phyloP scores from a whole-genome alignment of 2,888 invertebrate species.

The Agrochola macilenta region DNA sequence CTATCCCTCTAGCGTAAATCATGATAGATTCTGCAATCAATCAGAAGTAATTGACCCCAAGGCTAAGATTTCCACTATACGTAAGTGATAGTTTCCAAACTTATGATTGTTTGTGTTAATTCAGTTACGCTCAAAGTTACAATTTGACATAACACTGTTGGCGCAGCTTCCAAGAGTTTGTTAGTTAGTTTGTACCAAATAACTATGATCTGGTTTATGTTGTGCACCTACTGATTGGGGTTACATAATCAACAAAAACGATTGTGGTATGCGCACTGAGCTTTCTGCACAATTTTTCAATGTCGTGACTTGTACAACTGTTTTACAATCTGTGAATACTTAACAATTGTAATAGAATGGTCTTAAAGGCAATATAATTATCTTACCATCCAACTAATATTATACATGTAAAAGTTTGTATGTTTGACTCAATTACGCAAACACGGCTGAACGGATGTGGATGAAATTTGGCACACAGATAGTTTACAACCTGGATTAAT shows the following conservation, averaged over 20 bases:
- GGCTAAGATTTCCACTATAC: not conserved
- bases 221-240: not conserved
- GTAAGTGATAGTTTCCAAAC: slow-evolving; percentile 14
- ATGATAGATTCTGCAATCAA: not conserved
- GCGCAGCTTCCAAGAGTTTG: slow-evolving; percentile 11
- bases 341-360: too few species aligned
- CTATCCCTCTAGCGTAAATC: too few species aligned
- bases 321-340: not conserved
- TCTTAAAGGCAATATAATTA: too few species aligned
- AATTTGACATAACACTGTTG: slow-evolving; percentile 32
- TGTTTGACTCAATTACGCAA: too few species aligned
- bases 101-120: slow-evolving; percentile 29
- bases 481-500: too few species aligned
- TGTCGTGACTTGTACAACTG: not conserved
- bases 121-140: slow-evolving; percentile 31
- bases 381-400: too few species aligned
- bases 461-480: too few species aligned
- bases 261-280: not conserved
- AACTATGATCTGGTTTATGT: slow-evolving; percentile 22
- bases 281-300: not conserved
- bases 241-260: not conserved
- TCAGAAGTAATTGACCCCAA: not conserved
- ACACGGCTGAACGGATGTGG: too few species aligned
- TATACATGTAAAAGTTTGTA: too few species aligned
- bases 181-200: slow-evolving; percentile 4